Evolutionary conservation across 2,113 vertebrate species (phyloP).

Genomic region (Sclerurus mexicanus): DNA sequence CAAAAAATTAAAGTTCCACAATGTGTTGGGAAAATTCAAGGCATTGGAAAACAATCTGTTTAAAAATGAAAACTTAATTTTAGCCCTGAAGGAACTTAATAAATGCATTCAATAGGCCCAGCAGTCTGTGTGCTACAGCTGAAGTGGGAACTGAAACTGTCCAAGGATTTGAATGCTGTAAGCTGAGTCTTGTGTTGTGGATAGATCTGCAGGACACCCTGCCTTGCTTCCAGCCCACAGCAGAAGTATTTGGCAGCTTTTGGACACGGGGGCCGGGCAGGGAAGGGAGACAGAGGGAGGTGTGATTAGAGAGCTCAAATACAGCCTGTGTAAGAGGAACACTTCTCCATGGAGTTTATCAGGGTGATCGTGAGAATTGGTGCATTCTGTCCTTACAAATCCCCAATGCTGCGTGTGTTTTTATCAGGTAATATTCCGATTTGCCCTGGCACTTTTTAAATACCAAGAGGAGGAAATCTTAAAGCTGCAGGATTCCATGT

Average conservation of each 20-base stretch:
- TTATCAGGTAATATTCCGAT: constrained; percentile 92
- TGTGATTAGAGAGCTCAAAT: not conserved
- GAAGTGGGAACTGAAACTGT: not conserved
- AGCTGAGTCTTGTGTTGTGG: not conserved
- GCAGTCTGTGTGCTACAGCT: not conserved
- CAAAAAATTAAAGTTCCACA: not conserved
- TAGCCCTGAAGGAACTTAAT: not conserved
- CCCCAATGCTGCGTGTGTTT: not conserved
- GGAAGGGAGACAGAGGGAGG: not conserved
- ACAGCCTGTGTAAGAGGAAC: not conserved
- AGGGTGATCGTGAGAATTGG: not conserved
- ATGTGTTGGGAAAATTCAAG: not conserved
- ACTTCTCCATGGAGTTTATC: not conserved
- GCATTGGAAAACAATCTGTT: not conserved
- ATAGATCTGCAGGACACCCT: not conserved
- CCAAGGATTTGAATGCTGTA: not conserved
- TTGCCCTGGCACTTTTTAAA: constrained; percentile 93
- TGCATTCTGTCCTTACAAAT: not conserved
- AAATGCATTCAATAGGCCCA: not conserved
- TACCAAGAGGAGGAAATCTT: constrained; percentile 96
- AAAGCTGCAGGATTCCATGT: constrained; percentile 88
- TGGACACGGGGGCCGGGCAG: not conserved
- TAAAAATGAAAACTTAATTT: not conserved
- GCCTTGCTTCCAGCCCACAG: not conserved
- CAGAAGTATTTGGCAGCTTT: not conserved